Evolutionary conservation across 2,888 invertebrate genomes (phyloP).

Genomic region (Endomychus coccineus): DNA sequence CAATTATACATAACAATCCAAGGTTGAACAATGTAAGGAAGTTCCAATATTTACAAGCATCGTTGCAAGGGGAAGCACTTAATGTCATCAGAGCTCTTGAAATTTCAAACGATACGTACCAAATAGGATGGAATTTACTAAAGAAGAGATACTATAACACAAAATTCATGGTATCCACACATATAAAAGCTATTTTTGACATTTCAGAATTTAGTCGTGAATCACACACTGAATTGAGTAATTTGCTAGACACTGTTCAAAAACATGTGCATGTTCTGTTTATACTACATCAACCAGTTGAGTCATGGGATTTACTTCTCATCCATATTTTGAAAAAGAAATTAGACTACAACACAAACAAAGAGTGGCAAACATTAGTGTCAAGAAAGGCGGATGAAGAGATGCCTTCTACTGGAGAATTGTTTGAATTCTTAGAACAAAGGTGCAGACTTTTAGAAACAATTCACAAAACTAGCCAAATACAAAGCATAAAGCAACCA

Average conservation of each 20-base stretch:
- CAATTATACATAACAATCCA: too few species aligned
- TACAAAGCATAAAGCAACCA: too few species aligned
- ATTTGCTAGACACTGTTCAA: constrained; percentile 11
- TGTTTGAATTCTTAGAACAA: not conserved
- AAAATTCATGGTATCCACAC: constrained; percentile 15
- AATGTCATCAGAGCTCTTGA: constrained; percentile 1
- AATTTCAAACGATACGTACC: constrained; percentile 13
- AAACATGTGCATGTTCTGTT: constrained; percentile 15
- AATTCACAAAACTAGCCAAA: too few species aligned
- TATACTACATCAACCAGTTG: constrained; percentile 13
- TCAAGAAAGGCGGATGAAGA: constrained; percentile 3
- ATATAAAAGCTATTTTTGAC: constrained; percentile 13
- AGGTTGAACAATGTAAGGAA: too few species aligned
- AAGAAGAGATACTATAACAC: constrained; percentile 16
- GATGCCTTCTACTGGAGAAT: not conserved
- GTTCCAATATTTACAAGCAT: too few species aligned
- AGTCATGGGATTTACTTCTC: constrained; percentile 15
- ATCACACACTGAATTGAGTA: constrained; percentile 8
- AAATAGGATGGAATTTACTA: constrained; percentile 12
- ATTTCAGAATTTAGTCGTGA: constrained; percentile 6
- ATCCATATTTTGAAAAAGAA: constrained; percentile 15
- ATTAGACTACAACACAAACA: constrained; percentile 10
- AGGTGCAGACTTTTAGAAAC: too few species aligned
- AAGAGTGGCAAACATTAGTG: constrained; percentile 10
- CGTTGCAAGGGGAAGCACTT: not conserved